Conservation (phyloP, 2,888 invertebrate species). For the Nasonovia ribisnigri region DNA sequence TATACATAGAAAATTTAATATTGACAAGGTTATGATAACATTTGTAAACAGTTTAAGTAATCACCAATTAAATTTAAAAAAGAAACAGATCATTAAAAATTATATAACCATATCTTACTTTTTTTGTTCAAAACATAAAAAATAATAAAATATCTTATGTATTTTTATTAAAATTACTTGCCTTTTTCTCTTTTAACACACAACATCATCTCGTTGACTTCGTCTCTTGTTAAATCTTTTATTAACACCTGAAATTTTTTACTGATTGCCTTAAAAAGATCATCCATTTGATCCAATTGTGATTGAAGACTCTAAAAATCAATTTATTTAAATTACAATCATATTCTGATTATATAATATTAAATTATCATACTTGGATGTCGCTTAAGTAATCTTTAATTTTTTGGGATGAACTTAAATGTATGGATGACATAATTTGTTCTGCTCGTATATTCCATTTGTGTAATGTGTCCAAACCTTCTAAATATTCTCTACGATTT, state of each 20-base stretch:
- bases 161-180: constrained; percentile 18
- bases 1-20: neutral
- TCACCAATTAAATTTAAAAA: neutral
- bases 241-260: constrained; percentile 92
- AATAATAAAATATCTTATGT: neutral
- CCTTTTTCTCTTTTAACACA: constrained; percentile 86
- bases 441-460: constrained; percentile 87
- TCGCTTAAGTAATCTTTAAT: constrained; percentile 85
- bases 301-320: constrained; percentile 77
- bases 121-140: neutral
- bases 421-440: constrained; percentile 77
- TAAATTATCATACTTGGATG: constrained; percentile 73
- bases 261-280: constrained; percentile 90
- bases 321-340: neutral
- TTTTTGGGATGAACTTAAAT: constrained; percentile 81
- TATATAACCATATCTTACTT: neutral
- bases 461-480: constrained; percentile 81
- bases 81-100: neutral
- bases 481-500: constrained; percentile 83
- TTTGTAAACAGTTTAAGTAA: neutral
- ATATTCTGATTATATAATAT: constrained; percentile 20
- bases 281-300: constrained; percentile 89
- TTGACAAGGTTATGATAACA: neutral
- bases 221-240: constrained; percentile 89
- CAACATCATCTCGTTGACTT: constrained; percentile 91